These are phyloP conservation scores for Ochropleura plecta DNA, from an alignment of 2,888 invertebrate genomes.

Conservation along the genomic window DNA sequence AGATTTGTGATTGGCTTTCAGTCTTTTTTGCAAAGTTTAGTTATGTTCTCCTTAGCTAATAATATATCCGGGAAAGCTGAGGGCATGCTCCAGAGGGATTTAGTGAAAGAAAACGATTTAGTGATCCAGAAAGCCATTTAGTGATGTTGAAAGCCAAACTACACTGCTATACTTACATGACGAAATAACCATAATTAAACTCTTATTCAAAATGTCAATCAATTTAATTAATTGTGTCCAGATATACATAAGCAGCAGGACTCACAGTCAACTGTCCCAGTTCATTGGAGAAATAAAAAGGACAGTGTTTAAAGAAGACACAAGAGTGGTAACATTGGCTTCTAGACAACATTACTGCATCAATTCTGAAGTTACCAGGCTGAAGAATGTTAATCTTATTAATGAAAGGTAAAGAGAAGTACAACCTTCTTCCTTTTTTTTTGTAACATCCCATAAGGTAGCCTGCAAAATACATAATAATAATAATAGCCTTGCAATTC, in stretches of 20 bases:
- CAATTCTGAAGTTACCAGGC: constrained; percentile 93
- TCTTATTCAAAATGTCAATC: neutral
- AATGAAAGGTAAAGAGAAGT: constrained; percentile 93
- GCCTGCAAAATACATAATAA: no score
- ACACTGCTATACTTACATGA: no score
- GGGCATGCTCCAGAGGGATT: no score
- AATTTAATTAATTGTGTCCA: constrained; percentile 78
- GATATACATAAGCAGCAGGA: constrained; percentile 98
- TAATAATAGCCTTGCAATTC: no score
- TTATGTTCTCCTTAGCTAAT: no score
- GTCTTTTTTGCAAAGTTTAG: no score
- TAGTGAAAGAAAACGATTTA: no score
- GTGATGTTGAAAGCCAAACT: no score
- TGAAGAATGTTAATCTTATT: constrained; percentile 94
- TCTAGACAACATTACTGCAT: constrained; percentile 98
- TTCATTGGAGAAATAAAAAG: constrained; percentile 97
- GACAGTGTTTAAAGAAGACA: constrained; percentile 93
- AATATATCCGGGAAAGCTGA: no score
- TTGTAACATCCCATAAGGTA: neutral
- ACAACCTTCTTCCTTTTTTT: neutral
- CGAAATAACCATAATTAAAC: neutral
- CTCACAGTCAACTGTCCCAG: constrained; percentile 98
- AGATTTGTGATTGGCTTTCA: no score
- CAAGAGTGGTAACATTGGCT: constrained; percentile 95
- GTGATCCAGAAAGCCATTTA: no score